Evolutionary conservation across 2,797 vertebrate species (phyloP).

Genomic region (Pangasius djambal): DNA sequence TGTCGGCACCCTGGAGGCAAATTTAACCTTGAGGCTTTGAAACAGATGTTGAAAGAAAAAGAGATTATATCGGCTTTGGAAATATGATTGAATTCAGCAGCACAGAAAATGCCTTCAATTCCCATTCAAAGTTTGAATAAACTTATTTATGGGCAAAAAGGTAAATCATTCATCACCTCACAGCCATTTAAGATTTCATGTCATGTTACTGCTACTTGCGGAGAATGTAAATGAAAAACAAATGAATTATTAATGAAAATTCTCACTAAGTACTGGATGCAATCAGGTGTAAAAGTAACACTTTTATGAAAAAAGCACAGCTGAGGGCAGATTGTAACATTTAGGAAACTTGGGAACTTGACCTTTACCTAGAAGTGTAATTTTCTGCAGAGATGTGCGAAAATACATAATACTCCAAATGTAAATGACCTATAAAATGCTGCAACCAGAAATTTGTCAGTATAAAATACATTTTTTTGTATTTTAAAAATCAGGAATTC

Average conservation of each 20-base stretch:
- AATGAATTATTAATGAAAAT: conserved; percentile 57
- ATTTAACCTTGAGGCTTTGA: conserved; percentile 73
- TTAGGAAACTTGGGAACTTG: conserved; percentile 3
- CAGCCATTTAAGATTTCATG: conserved; percentile 47
- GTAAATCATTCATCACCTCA: conserved; percentile 27
- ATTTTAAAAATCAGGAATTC: neutral
- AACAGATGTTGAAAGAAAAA: conserved; percentile 71
- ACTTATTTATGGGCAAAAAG: conserved; percentile 40
- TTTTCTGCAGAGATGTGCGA: neutral
- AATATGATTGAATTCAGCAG: conserved; percentile 57
- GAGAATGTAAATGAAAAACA: conserved; percentile 48
- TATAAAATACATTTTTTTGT: neutral
- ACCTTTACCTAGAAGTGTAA: neutral
- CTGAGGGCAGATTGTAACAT: conserved; percentile 6
- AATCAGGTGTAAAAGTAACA: conserved; percentile 44
- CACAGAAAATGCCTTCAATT: conserved; percentile 21
- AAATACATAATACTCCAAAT: neutral
- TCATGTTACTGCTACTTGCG: conserved; percentile 50
- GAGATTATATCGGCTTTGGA: conserved; percentile 64
- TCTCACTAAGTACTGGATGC: conserved; percentile 25
- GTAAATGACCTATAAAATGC: neutral
- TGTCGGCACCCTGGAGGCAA: conserved; percentile 67
- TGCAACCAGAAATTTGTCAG: neutral
- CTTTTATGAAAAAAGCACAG: neutral
- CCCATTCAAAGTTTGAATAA: conserved; percentile 43